These are phyloP conservation scores for Erythrocercus mccallii DNA, from an alignment of 2,113 vertebrate species.

Conservation along the genomic window DNA sequence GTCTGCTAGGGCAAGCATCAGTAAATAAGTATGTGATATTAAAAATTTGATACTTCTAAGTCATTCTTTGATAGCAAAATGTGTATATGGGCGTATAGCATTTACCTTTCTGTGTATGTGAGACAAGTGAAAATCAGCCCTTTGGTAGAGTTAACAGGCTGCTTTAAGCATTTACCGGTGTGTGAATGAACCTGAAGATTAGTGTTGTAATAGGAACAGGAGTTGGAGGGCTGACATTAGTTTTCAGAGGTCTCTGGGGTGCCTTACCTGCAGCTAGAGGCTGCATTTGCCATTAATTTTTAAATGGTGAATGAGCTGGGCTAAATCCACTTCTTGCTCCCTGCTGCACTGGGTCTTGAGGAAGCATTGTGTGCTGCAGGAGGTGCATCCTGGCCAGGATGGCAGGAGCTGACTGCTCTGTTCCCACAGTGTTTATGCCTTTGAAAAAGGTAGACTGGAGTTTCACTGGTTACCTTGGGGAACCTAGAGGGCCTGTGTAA, in stretches of 20 bases:
- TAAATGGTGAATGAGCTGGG: not conserved
- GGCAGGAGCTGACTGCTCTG: not conserved
- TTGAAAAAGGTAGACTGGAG: not conserved
- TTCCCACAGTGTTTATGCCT: not conserved
- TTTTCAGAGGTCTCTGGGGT: slow-evolving; percentile 40
- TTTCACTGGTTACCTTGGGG: not conserved
- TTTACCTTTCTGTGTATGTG: slow-evolving; percentile 12
- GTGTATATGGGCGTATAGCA: not conserved
- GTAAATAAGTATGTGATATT: slow-evolving; percentile 35
- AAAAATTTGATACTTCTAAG: slow-evolving; percentile 36
- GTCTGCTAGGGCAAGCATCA: not conserved
- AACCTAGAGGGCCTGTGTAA: not conserved
- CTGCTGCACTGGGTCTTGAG: not conserved
- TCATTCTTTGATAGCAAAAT: not conserved
- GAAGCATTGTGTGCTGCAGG: not conserved
- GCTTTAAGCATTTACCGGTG: not conserved
- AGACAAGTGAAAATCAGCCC: not conserved
- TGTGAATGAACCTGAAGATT: not conserved
- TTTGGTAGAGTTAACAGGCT: not conserved
- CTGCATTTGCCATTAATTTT: slow-evolving; percentile 25
- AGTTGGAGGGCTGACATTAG: slow-evolving; percentile 17
- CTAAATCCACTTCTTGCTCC: not conserved
- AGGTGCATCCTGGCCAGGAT: not conserved
- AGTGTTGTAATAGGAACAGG: not conserved
- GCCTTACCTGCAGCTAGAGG: slow-evolving; percentile 11